These are phyloP conservation scores for Morus bassanus DNA, from an alignment of 2,797 vertebrate species.

Conservation along the genomic window DNA sequence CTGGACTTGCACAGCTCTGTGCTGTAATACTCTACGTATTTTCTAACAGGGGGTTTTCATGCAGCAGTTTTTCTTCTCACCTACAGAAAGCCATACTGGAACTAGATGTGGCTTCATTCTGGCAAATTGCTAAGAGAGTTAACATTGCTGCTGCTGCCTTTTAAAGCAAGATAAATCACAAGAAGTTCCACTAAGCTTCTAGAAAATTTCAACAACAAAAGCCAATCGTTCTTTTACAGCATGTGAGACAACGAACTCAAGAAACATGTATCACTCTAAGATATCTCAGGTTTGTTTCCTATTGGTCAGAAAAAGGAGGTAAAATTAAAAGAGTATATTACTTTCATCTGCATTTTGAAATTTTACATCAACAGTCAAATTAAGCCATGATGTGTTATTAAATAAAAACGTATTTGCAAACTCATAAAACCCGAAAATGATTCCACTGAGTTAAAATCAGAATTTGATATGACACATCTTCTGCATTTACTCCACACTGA, in stretches of 20 bases:
- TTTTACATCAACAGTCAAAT: conserved; percentile 1
- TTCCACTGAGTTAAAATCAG: conserved; percentile 36
- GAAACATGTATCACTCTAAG: neutral
- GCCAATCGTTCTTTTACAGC: neutral
- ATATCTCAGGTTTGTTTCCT: neutral
- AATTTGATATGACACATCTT: conserved; percentile 16
- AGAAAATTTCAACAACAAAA: neutral
- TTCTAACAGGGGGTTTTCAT: neutral
- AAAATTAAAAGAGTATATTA: neutral
- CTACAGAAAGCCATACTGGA: neutral
- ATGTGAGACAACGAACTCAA: neutral
- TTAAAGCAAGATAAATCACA: neutral
- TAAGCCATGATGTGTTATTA: conserved; percentile 8
- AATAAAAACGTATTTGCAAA: neutral
- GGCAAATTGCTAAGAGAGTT: neutral
- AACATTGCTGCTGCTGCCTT: neutral
- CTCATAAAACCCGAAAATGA: conserved; percentile 14
- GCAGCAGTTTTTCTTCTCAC: neutral
- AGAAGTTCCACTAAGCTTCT: neutral
- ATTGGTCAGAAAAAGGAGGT: neutral
- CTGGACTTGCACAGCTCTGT: neutral
- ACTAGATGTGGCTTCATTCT: neutral
- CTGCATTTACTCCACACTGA: conserved; percentile 45
- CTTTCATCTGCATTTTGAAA: neutral
- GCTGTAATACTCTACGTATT: neutral